phyloP scores from a whole-genome alignment of 2,888 invertebrate genomes.

The Keiferia lycopersicella region DNA sequence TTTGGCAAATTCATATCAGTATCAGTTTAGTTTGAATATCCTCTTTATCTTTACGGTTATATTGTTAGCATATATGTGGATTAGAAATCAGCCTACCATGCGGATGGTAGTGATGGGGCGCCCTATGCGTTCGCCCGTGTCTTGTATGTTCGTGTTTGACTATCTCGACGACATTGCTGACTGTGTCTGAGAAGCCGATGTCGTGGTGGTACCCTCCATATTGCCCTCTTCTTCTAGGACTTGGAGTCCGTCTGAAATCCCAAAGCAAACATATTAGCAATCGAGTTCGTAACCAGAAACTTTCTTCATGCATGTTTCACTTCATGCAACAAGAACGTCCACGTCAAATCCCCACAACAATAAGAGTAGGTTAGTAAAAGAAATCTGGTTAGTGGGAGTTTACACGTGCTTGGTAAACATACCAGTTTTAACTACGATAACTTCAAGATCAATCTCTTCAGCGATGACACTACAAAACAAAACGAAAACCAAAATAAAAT shows the following conservation, averaged over 20 bases:
- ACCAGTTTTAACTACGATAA: conserved; percentile 72
- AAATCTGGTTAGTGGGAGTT: conserved; percentile 50
- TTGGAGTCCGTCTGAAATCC: conserved; percentile 80
- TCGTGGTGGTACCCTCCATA: conserved; percentile 92
- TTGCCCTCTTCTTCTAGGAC: conserved; percentile 87
- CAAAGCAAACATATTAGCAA: background rate
- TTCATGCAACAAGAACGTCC: conserved; percentile 54
- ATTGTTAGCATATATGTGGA: conserved; percentile 3
- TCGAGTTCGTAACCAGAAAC: background rate
- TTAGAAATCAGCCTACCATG: conserved; percentile 62
- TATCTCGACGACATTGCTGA: conserved; percentile 97
- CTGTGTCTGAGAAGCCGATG: conserved; percentile 98
- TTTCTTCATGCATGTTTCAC: conserved; percentile 50
- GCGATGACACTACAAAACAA: conserved; percentile 73
- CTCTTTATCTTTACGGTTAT: background rate
- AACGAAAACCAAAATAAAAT: conserved; percentile 51
- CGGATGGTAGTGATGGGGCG: conserved; percentile 73
- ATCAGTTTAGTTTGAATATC: conserved; percentile 28
- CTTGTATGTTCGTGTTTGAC: conserved; percentile 93
- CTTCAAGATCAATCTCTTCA: conserved; percentile 73
- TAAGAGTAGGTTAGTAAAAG: conserved; percentile 32
- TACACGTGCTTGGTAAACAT: conserved; percentile 60
- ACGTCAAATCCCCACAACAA: conserved; percentile 33
- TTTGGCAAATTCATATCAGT: conserved; percentile 52
- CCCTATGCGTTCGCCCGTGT: conserved; percentile 82